Conservation (phyloP, 2,888 invertebrate species). For the Diogma glabrata region DNA sequence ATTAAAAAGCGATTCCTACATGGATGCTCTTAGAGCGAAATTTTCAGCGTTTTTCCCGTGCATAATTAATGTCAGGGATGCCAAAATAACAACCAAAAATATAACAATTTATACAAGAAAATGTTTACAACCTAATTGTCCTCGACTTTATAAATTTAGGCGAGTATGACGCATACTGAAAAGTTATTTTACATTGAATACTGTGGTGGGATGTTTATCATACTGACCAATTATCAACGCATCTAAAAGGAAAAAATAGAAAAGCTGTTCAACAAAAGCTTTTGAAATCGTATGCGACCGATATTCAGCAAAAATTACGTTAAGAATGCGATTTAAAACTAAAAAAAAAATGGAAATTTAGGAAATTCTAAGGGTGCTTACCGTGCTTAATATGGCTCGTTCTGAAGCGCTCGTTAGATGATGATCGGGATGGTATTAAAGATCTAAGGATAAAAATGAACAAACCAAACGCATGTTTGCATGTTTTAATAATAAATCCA, state of each 20-base stretch:
- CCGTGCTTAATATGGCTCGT: not conserved
- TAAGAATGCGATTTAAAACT: not conserved
- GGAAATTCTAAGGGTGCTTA: not conserved
- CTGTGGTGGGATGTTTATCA: not conserved
- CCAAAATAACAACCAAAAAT: not conserved
- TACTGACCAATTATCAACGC: not conserved
- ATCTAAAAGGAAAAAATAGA: not conserved
- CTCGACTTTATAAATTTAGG: not conserved
- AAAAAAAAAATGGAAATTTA: not conserved
- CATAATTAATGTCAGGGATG: not conserved
- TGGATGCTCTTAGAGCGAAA: not conserved
- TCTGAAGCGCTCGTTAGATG: not conserved
- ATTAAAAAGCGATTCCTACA: not conserved
- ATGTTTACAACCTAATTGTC: not conserved
- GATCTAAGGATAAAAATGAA: not conserved
- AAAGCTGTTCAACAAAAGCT: not conserved
- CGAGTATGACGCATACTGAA: not conserved
- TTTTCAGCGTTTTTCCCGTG: not conserved
- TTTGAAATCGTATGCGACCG: not conserved
- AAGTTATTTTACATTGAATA: not conserved
- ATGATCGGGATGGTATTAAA: not conserved
- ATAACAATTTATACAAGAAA: not conserved
- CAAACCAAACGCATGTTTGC: not conserved
- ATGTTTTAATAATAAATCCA: not conserved
- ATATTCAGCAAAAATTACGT: not conserved